Percentiles rank a stretch among this genome's conserved stretches.
phyloP scores from a whole-genome alignment of 92 coral and sea anemone species.

The Actinernus sp. region DNA sequence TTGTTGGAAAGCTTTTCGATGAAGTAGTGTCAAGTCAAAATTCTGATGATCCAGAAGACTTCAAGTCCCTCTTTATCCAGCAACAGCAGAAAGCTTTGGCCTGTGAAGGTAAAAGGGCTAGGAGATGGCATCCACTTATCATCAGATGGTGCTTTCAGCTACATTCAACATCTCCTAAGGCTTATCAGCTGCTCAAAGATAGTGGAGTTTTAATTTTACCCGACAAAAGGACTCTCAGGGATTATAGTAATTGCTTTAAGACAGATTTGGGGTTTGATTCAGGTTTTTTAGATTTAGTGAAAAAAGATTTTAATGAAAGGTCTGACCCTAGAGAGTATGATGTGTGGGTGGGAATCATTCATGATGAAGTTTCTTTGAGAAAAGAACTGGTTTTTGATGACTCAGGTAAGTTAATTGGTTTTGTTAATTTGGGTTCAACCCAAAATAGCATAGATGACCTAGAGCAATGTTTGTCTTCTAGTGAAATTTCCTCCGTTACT shows the following conservation, averaged over 20 bases:
- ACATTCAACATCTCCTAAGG: conserved; percentile 28
- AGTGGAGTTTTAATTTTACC: conserved; percentile 41
- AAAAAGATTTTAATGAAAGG: conserved; percentile 33
- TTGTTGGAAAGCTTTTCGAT: conserved; percentile 20
- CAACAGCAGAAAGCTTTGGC: conserved; percentile 18
- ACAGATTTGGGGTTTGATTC: conserved; percentile 43
- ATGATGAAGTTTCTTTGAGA: conserved; percentile 29
- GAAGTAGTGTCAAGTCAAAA: conserved; percentile 2
- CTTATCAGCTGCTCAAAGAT: conserved; percentile 20
- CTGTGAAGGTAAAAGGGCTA: conserved; percentile 15
- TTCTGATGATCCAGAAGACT: conserved; percentile 10
- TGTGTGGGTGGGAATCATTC: conserved; percentile 36
- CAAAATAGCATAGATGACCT: conserved; percentile 22
- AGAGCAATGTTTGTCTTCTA: conserved; percentile 26
- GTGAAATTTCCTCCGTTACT: not conserved
- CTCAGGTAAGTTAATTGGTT: conserved; percentile 24
- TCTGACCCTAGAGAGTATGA: conserved; percentile 30
- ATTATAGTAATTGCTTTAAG: conserved; percentile 55
- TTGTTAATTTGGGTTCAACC: conserved; percentile 32
- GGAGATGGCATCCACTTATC: conserved; percentile 51
- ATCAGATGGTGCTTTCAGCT: conserved; percentile 55
- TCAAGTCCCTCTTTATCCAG: conserved; percentile 30
- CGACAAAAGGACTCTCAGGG: conserved; percentile 54
- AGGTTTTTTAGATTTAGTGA: conserved; percentile 39
- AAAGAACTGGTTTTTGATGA: conserved; percentile 36